phyloP scores from a whole-genome alignment of 2,888 invertebrate species.

The Drosophila neotestacea region DNA sequence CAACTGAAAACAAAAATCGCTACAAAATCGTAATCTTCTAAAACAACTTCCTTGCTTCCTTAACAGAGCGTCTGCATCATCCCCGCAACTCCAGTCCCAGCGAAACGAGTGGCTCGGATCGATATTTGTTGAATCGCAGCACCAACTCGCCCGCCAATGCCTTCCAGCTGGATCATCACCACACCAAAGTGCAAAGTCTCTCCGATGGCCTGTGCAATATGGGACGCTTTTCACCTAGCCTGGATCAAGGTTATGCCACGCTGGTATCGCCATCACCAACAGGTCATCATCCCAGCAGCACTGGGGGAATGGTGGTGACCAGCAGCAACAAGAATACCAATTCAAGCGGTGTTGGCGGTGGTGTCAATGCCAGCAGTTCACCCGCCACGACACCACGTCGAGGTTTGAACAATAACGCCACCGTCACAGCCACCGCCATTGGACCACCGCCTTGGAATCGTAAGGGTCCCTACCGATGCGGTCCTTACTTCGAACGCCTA shows the following conservation, averaged over 20 bases:
- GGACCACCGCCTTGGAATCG: conserved; percentile 85
- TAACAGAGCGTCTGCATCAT: conserved; percentile 81
- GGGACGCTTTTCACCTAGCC: conserved; percentile 88
- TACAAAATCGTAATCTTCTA: background rate
- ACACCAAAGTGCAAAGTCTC: conserved; percentile 84
- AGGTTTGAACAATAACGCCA: conserved; percentile 29
- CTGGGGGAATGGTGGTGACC: conserved; percentile 68
- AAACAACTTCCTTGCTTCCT: background rate
- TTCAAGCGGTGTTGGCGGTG: conserved; percentile 41
- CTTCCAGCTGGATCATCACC: conserved; percentile 83
- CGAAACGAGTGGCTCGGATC: conserved; percentile 85
- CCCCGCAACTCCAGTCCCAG: conserved; percentile 84
- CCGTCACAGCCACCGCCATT: conserved; percentile 52
- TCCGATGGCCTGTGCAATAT: conserved; percentile 84
- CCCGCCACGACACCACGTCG: conserved; percentile 66
- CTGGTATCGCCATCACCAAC: conserved; percentile 88
- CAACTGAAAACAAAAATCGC: no score
- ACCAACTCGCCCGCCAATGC: conserved; percentile 83
- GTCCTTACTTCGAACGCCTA: conserved; percentile 87
- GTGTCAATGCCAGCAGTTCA: conserved; percentile 60
- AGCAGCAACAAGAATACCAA: conserved; percentile 54
- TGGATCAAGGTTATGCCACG: conserved; percentile 94
- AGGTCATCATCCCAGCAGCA: conserved; percentile 75
- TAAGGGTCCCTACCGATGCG: conserved; percentile 83
- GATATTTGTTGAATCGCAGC: conserved; percentile 83